Evolutionary conservation across 2,797 vertebrate genomes (phyloP).

Genomic region (Cynopterus sphinx): DNA sequence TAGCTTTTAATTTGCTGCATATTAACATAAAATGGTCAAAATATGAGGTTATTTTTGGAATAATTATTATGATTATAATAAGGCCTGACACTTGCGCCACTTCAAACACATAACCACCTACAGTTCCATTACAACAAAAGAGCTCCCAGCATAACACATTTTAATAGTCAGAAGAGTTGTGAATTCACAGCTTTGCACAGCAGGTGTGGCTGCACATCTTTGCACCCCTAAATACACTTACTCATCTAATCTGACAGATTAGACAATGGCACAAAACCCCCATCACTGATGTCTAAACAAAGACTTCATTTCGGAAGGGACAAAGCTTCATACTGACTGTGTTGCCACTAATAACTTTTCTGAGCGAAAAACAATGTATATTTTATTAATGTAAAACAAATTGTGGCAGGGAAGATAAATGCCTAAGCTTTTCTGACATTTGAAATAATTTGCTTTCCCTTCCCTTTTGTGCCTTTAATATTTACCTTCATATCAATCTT

Average conservation of each 20-base stretch:
- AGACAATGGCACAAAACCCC: slow-evolving; percentile 91
- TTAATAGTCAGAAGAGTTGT: slow-evolving; percentile 89
- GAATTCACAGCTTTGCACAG: slow-evolving; percentile 92
- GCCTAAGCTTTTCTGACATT: slow-evolving; percentile 75
- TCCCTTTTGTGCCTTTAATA: slow-evolving; percentile 80
- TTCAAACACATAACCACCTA: slow-evolving; percentile 93
- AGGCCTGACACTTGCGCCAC: slow-evolving; percentile 94
- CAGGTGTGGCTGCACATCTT: slow-evolving; percentile 95
- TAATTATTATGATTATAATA: slow-evolving; percentile 90
- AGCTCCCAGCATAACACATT: slow-evolving; percentile 89
- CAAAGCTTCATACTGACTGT: slow-evolving; percentile 72
- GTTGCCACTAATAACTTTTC: slow-evolving; percentile 83
- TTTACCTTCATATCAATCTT: slow-evolving; percentile 84
- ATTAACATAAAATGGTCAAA: slow-evolving; percentile 81
- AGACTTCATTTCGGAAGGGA: slow-evolving; percentile 86
- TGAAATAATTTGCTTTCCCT: slow-evolving; percentile 75
- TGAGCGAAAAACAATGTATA: slow-evolving; percentile 82
- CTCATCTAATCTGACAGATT: slow-evolving; percentile 94
- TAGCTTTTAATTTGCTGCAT: slow-evolving; percentile 80
- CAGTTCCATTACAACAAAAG: slow-evolving; percentile 92
- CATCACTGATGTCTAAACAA: slow-evolving; percentile 88
- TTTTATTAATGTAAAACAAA: slow-evolving; percentile 86
- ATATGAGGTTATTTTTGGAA: slow-evolving; percentile 82
- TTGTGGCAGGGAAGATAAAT: slow-evolving; percentile 71
- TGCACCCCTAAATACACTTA: slow-evolving; percentile 93